Base-by-base conservation (phyloP, 2,888 invertebrate species). In the Timandra comae region DNA sequence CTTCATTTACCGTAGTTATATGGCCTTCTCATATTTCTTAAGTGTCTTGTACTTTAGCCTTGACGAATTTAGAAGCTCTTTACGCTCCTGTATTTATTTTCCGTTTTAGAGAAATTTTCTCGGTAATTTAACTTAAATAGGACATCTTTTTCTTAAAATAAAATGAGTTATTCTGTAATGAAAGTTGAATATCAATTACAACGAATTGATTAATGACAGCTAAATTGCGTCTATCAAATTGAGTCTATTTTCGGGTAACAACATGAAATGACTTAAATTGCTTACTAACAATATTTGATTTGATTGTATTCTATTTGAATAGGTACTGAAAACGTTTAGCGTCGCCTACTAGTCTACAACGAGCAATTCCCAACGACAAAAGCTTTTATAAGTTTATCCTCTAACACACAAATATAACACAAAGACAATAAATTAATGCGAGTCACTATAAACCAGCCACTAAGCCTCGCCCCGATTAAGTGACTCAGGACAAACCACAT, bases 1-100 rank as follows among this genome's bases (percentile, higher is more conserved):
- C 76, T 76, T 79, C 77, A 80, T 80, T 81, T 79, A 61, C 63
- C 49, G 55, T 64, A 78, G 73, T 76, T 78, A 81, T 80, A 81
- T 72, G 57, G 66, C 69, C 65, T 67, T 63, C 73, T 73, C 71
- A 75, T 79, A 79, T 79, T 79, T 71, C 65, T 58, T 69, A 70
- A 77, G 70, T 67, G 65, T 51, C 64, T 54, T 68, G 63, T 71
- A 61, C 62, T 65, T 67, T 59, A 61, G 56, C 58, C 59, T 59
- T 63, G 62, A 64, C 57, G 54, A 61, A 70, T 65, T 63, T 52
- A 27, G 37, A 56, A 46, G 50, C 43, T 53, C 38, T 33, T 46
- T 43, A 53, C 57, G 52, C 46, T 50, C 40, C 33, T 35, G 45
- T 13, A 32, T 36, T 36, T 23, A 35, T 6, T 10, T 30, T 26